These are phyloP conservation scores for Olivierus martensii DNA, from an alignment of 1,140 invertebrate species.

Conservation along the genomic window DNA sequence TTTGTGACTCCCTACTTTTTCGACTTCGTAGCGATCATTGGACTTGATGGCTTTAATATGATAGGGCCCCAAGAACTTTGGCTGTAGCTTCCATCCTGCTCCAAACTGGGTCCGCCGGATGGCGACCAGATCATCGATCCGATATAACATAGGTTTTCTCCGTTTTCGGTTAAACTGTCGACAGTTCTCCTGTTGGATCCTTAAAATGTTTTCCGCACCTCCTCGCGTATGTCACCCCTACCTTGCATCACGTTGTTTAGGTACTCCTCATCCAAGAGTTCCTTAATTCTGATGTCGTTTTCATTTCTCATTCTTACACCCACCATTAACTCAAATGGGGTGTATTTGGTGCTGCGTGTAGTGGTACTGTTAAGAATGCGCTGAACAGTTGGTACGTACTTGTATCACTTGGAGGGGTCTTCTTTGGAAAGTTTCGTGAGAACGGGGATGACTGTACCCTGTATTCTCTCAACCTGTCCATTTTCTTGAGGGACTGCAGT, in stretches of 20 bases:
- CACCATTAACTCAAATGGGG: too few species aligned
- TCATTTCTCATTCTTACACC: neutral
- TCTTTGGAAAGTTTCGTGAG: neutral
- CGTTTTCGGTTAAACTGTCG: too few species aligned
- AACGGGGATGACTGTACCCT: neutral
- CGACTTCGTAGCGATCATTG: neutral
- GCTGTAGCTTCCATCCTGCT: neutral
- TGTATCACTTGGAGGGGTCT: too few species aligned
- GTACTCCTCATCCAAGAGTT: neutral
- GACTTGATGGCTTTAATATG: neutral
- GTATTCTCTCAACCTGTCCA: slow-evolving; percentile 1
- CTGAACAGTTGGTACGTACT: too few species aligned
- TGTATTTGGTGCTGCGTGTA: too few species aligned
- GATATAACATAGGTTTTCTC: too few species aligned
- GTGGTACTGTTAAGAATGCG: too few species aligned
- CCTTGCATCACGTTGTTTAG: too few species aligned
- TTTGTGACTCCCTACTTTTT: neutral
- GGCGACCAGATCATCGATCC: neutral
- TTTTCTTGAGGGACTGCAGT: slow-evolving; percentile 1
- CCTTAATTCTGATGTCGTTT: too few species aligned
- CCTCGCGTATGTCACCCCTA: too few species aligned
- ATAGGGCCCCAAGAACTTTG: neutral
- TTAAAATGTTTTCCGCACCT: too few species aligned
- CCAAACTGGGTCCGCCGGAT: neutral
- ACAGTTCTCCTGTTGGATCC: too few species aligned